phyloP scores from a whole-genome alignment of 2,888 invertebrate species.

The Habrosyne pyritoides region DNA sequence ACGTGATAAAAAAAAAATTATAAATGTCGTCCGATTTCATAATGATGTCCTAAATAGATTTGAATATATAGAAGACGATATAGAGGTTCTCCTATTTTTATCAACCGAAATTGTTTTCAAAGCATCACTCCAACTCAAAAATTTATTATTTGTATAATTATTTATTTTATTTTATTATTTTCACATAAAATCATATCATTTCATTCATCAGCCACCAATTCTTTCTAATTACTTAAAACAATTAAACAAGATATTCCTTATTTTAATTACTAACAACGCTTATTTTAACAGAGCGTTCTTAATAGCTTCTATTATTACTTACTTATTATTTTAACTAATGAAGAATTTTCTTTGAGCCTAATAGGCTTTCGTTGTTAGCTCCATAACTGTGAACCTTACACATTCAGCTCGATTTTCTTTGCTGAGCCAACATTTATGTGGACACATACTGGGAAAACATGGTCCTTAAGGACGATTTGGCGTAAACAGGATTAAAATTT shows the following conservation, averaged over 20 bases:
- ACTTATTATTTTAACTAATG: constrained; percentile 17
- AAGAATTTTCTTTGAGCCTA: constrained; percentile 34
- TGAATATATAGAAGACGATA: constrained; percentile 48
- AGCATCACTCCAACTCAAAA: constrained; percentile 69
- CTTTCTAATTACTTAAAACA: constrained; percentile 20
- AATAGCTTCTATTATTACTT: constrained; percentile 25
- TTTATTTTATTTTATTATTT: constrained; percentile 38
- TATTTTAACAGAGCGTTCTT: constrained; percentile 59
- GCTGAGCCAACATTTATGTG: constrained; percentile 54
- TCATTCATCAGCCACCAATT: constrained; percentile 48
- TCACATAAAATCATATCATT: constrained; percentile 36
- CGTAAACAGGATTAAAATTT: constrained; percentile 14
- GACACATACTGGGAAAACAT: constrained; percentile 64
- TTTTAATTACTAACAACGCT: constrained; percentile 58
- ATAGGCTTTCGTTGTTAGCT: constrained; percentile 49
- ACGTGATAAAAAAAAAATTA: constrained; percentile 22
- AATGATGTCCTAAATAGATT: constrained; percentile 38
- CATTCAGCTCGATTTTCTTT: constrained; percentile 52
- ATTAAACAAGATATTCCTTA: constrained; percentile 26
- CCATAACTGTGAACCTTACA: constrained; percentile 40
- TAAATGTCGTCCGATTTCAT: constrained; percentile 48
- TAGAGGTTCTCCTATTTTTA: constrained; percentile 40
- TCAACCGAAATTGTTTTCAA: constrained; percentile 51
- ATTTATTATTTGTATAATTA: constrained; percentile 33
- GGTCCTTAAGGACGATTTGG: constrained; percentile 45